phyloP scores from a whole-genome alignment of 2,797 vertebrate genomes.

The Hirundo rustica region DNA sequence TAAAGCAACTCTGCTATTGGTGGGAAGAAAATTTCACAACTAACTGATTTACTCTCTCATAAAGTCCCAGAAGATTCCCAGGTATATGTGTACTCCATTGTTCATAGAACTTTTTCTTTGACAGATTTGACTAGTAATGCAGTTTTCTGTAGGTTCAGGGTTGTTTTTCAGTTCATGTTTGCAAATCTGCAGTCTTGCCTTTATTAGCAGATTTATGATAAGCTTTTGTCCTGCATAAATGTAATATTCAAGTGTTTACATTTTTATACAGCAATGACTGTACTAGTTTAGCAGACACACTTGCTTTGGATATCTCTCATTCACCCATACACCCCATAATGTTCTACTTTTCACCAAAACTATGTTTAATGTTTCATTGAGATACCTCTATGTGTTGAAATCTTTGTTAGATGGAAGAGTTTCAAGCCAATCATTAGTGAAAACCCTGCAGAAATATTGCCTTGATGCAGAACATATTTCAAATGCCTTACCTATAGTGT shows the following conservation, averaged over 20 bases:
- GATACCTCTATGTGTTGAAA: neutral
- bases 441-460: neutral
- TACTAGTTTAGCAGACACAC: neutral
- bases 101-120: neutral
- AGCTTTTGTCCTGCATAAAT: neutral
- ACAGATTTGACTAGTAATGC: neutral
- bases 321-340: neutral
- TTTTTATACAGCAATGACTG: neutral
- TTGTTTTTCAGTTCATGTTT: slow-evolving; percentile 1
- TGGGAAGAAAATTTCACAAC: neutral
- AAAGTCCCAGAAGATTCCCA: neutral
- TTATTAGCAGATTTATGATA: neutral
- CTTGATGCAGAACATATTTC: neutral
- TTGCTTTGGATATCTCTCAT: neutral
- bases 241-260: neutral
- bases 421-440: neutral
- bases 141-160: neutral
- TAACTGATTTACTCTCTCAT: neutral
- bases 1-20: neutral
- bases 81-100: neutral
- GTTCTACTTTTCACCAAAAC: neutral
- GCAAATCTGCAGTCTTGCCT: neutral
- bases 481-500: neutral
- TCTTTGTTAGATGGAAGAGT: neutral
- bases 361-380: neutral